Percentiles rank a stretch among this genome's conserved stretches.
phyloP scores from a whole-genome alignment of 53 echinoderm and acorn worm species.

The Echinarachnius parma region DNA sequence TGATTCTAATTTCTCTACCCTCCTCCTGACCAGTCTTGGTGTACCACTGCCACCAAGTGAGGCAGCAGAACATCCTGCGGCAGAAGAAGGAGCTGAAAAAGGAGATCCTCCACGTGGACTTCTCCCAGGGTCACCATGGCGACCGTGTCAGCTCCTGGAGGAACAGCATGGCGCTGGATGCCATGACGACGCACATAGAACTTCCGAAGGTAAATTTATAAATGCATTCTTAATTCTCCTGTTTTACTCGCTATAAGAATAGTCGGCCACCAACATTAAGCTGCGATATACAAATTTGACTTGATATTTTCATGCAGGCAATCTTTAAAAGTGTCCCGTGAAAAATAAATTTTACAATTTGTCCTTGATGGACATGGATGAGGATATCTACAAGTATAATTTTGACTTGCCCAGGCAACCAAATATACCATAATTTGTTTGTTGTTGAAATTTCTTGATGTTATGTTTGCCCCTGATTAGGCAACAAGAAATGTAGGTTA shows the following conservation, averaged over 20 bases:
- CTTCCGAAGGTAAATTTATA: constrained; percentile 42
- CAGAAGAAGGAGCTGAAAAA: constrained; percentile 38
- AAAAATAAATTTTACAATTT: no score
- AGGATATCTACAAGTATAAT: no score
- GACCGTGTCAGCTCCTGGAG: constrained; percentile 49
- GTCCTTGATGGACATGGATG: no score
- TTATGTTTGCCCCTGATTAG: no score
- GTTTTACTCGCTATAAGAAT: not conserved
- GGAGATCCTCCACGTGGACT: constrained; percentile 26
- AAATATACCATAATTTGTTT: no score
- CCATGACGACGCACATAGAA: constrained; percentile 55
- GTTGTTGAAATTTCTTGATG: no score
- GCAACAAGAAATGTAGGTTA: no score
- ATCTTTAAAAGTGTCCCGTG: no score
- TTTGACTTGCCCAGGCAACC: no score
- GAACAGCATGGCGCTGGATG: constrained; percentile 57
- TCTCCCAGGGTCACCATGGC: constrained; percentile 16
- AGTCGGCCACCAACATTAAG: no score
- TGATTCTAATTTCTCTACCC: not conserved
- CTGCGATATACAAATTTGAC: no score
- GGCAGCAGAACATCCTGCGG: constrained; percentile 5
- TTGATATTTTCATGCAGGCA: no score
- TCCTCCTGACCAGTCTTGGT: constrained; percentile 10
- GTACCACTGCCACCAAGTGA: constrained; percentile 31
- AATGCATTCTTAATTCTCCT: not conserved